Evolutionary conservation across 2,888 invertebrate species (phyloP).

Genomic region (Caenorhabditis zanzibari): DNA sequence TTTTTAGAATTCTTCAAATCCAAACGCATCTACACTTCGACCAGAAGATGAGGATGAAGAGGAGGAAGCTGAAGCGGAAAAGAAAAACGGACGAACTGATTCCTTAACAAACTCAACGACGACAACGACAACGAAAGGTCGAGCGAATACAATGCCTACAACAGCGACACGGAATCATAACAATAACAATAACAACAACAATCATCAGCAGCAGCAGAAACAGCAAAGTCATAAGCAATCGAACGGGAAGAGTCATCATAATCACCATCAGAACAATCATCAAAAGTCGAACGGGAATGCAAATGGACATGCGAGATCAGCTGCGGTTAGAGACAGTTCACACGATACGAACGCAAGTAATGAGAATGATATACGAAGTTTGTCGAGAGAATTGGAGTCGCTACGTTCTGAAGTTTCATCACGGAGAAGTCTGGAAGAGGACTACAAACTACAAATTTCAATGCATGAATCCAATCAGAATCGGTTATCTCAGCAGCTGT

Average conservation of each 20-base stretch:
- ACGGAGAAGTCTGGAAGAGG: conserved; percentile 89
- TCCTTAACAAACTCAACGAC: conserved; percentile 40
- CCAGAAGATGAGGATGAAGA: conserved; percentile 45
- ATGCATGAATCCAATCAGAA: conserved; percentile 87
- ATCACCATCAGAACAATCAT: conserved; percentile 37
- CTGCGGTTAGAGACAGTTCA: conserved; percentile 50
- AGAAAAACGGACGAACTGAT: conserved; percentile 53
- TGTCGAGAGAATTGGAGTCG: conserved; percentile 87
- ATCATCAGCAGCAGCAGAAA: conserved; percentile 14
- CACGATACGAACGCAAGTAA: conserved; percentile 58
- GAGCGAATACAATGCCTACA: conserved; percentile 53
- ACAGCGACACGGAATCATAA: conserved; percentile 42
- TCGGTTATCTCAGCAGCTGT: conserved; percentile 88
- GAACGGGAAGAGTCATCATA: conserved; percentile 42
- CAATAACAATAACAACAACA: conserved; percentile 33
- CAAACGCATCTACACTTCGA: conserved; percentile 12
- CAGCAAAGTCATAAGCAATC: conserved; percentile 39
- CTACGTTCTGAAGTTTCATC: conserved; percentile 89
- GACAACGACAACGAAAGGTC: conserved; percentile 41
- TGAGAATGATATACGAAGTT: conserved; percentile 46
- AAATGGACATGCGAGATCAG: conserved; percentile 35
- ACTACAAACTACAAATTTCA: conserved; percentile 88
- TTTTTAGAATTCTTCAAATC: conserved; percentile 29
- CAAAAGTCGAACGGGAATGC: conserved; percentile 49
- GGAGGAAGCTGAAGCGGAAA: conserved; percentile 30